Evolutionary conservation across 2,113 vertebrate genomes (phyloP).

Genomic region (Clinocottus analis): DNA sequence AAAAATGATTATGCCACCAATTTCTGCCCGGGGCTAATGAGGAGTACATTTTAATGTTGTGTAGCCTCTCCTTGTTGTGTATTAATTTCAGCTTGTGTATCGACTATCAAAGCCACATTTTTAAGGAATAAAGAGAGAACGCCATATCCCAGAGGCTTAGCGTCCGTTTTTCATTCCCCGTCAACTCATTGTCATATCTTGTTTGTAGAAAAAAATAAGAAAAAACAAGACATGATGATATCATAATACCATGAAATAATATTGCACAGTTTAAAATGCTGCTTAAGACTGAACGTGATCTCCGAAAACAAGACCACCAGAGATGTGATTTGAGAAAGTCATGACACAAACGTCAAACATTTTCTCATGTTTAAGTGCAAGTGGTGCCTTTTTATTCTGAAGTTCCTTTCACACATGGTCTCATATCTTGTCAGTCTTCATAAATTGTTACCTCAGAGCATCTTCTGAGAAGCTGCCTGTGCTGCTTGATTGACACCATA

Average conservation of each 20-base stretch:
- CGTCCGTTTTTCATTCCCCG: conserved; percentile 44
- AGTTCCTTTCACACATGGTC: conserved; percentile 22
- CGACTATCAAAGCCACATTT: conserved; percentile 59
- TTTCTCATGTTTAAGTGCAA: too few species aligned
- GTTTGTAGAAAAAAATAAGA: conserved; percentile 1
- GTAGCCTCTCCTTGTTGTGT: conserved; percentile 31
- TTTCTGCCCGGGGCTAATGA: conserved; percentile 6
- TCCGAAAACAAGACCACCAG: conserved; percentile 18
- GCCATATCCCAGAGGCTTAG: conserved; percentile 51
- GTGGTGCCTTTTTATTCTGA: conserved; percentile 24
- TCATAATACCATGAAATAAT: conserved; percentile 35
- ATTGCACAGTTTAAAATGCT: conserved; percentile 25
- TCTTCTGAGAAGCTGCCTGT: conserved; percentile 40
- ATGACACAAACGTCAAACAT: conserved; percentile 42
- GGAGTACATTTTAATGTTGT: conserved; percentile 25
- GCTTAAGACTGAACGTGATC: conserved; percentile 32
- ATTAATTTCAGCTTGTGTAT: conserved; percentile 21
- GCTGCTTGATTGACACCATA: conserved; percentile 61
- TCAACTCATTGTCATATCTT: conserved; percentile 24
- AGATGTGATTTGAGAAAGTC: conserved; percentile 11
- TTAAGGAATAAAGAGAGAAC: conserved; percentile 47
- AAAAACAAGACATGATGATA: neutral
- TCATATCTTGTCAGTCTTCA: conserved; percentile 48
- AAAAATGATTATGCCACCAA: neutral
- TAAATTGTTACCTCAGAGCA: conserved; percentile 33